phyloP scores from a whole-genome alignment of 2,888 invertebrate genomes.

The Cryptocephalus primarius region DNA sequence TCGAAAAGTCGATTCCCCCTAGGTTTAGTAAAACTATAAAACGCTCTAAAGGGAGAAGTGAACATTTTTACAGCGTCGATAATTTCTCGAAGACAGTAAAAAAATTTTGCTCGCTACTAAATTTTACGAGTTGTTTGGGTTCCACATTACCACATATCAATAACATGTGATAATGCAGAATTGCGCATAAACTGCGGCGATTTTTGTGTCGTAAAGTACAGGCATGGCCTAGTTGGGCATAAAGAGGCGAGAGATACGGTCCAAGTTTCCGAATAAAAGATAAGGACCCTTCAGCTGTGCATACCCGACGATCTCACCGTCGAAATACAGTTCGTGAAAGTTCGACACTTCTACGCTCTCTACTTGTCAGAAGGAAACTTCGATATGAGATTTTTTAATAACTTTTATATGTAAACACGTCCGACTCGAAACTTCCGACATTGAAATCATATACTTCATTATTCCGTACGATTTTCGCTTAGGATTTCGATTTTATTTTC shows the following conservation, averaged over 20 bases:
- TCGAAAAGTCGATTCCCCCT: no score
- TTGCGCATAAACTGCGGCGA: constrained; percentile 15
- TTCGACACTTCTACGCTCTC: constrained; percentile 21
- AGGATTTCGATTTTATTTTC: no score
- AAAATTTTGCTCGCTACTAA: no score
- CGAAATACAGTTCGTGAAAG: constrained; percentile 15
- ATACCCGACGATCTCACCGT: constrained; percentile 12
- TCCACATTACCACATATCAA: constrained; percentile 10
- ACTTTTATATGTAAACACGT: constrained; percentile 21
- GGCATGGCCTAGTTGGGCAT: constrained; percentile 22
- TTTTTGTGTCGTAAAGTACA: constrained; percentile 27
- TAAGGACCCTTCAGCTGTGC: constrained; percentile 19
- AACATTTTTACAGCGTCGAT: no score
- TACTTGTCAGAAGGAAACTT: constrained; percentile 18
- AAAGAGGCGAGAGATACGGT: constrained; percentile 26
- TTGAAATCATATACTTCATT: constrained; percentile 3
- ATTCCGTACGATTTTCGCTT: no score
- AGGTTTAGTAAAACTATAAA: no score
- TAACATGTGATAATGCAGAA: constrained; percentile 12
- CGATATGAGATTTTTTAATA: constrained; percentile 24
- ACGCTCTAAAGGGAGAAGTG: no score
- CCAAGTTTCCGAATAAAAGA: constrained; percentile 30
- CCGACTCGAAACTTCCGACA: constrained; percentile 8
- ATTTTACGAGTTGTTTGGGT: constrained; percentile 13
- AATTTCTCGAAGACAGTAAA: no score